Evolutionary conservation across 2,888 invertebrate species (phyloP), one percentile per base, ranked within the genome.

Genomic region (Drosophila birchii): DNA sequence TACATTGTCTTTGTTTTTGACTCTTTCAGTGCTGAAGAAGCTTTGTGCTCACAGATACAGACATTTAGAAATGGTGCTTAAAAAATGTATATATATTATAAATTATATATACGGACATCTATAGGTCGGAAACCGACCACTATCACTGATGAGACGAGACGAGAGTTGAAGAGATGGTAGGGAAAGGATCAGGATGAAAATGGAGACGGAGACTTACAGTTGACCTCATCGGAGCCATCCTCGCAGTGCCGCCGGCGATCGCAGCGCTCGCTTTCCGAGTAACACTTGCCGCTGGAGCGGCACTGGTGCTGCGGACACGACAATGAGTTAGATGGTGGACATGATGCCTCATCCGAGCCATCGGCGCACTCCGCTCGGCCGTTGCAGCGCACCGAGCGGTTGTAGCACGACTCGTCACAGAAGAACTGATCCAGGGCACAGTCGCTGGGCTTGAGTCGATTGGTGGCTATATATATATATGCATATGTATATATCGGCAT

Each of bases 321-420:
- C 39, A 49, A 36, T 14, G 63, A 47, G 29, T 16, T 59, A 68
- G 43, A 23, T 6, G 58, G 64, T 55, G 80, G 60, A 49, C 92
- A 92, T 61, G 90, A 82, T 26, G 76, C 71, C 92, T 96, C 96
- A 80, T 96, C 96, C 7, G 94, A 94, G 61, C 93, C 93, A 88
- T 95, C 95, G 34, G 88, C 75, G 84, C 96, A 96, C 88, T 96
- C 95, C 34, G 55, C 54, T 38, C 92, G 79, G 54, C 93, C 93
- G 87, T 96, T 95, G 87, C 97, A 97, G 63, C 92, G 92, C 82
- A 94, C 94, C 18, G 92, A 92, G n/a, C 88, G 91, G 71, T 94
- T 92, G 78, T 96, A 93, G 90, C 96, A 96, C 64, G 90, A 86
- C 23, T 95, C 94, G 82, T 94, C 93, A 81, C 94, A 95, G 78